Evolutionary conservation across 2,113 vertebrate genomes (phyloP).

Genomic region (Poecilia latipinna): DNA sequence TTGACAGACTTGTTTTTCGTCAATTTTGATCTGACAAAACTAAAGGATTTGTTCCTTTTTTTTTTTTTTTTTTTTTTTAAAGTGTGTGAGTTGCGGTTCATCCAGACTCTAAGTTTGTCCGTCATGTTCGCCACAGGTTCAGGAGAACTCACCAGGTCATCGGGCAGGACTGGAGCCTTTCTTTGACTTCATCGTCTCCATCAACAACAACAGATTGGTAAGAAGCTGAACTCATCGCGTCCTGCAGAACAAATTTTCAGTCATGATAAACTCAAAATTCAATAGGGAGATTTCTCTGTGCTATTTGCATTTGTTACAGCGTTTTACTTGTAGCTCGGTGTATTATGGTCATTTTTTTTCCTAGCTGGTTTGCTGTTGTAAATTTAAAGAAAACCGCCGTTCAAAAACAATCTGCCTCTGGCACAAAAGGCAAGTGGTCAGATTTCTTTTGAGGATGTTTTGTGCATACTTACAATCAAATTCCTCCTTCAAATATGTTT

Average conservation of each 20-base stretch:
- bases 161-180: constrained; percentile 97
- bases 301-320: no score
- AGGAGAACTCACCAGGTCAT: constrained; percentile 97
- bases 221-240: constrained; percentile 10
- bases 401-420: neutral
- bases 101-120: constrained; percentile 6
- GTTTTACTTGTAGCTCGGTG: no score
- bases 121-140: constrained; percentile 82
- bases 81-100: no score
- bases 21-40: no score
- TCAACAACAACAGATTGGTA: constrained; percentile 96
- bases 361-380: no score
- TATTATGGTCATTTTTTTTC: no score
- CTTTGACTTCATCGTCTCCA: constrained; percentile 99
- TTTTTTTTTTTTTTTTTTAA: no score
- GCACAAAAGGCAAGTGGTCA: neutral
- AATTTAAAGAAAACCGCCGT: no score
- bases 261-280: neutral
- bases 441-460: neutral
- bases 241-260: neutral
- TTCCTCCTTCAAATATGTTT: neutral
- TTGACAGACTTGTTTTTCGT: no score
- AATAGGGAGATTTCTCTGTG: neutral
- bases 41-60: no score
- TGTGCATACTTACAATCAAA: neutral